A percentile compares a stretch with the other conserved stretches of the same genome.
Evolutionary conservation across 1,140 invertebrate genomes (phyloP).

Genomic region (Atta texana): DNA sequence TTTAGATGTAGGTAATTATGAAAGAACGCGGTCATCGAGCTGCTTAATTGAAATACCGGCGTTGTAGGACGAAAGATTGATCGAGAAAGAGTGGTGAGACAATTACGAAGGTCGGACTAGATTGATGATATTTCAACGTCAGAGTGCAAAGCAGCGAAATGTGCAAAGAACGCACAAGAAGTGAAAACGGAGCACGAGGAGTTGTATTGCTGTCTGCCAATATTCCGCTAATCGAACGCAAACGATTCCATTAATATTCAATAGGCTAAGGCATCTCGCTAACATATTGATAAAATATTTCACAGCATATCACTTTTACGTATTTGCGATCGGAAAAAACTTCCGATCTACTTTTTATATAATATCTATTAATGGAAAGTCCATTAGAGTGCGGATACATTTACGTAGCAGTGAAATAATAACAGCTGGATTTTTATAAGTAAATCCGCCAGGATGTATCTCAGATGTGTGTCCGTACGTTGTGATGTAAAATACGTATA

Average conservation of each 20-base stretch:
- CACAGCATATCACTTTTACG: neutral
- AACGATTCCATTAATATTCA: constrained; percentile 42
- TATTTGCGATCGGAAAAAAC: neutral
- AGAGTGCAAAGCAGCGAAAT: constrained; percentile 22
- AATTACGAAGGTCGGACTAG: constrained; percentile 49
- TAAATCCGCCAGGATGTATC: neutral
- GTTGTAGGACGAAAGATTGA: constrained; percentile 28
- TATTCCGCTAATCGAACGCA: constrained; percentile 35
- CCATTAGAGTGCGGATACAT: constrained; percentile 20
- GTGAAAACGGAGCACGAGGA: neutral
- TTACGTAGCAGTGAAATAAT: constrained; percentile 8
- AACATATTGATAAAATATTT: constrained; percentile 26
- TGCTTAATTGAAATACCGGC: constrained; percentile 51
- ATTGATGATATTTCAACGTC: constrained; percentile 54
- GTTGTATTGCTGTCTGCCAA: neutral
- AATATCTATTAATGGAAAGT: constrained; percentile 16
- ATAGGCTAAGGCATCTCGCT: neutral
- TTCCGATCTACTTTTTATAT: constrained; percentile 10
- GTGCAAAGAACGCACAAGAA: constrained; percentile 8
- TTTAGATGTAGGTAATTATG: constrained; percentile 13
- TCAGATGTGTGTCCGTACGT: neutral
- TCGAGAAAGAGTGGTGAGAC: constrained; percentile 37
- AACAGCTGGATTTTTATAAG: neutral
- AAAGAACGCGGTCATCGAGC: constrained; percentile 19
- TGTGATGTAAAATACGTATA: constrained; percentile 12